A percentile compares a stretch with the other conserved stretches of the same genome.
Evolutionary conservation across 1,140 invertebrate species (phyloP).

Genomic region (Zaprionus gabonicus): DNA sequence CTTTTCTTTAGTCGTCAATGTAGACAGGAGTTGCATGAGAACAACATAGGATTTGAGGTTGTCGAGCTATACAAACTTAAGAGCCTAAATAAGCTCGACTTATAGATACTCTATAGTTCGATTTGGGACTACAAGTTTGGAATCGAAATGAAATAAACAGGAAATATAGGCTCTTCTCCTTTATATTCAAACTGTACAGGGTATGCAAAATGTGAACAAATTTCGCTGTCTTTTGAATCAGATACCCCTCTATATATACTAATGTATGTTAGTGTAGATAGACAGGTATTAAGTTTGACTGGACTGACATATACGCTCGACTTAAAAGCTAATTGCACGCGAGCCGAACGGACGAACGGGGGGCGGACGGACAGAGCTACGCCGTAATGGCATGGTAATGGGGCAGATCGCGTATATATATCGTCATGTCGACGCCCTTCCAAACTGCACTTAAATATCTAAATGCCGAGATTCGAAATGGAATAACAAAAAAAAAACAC

Average conservation of each 20-base stretch:
- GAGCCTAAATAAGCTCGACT: not conserved
- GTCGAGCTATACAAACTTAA: not conserved
- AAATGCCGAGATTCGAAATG: slow-evolving; percentile 67
- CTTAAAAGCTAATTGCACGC: slow-evolving; percentile 53
- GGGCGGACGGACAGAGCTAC: not conserved
- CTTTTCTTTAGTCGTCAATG: no score
- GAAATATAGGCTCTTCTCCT: no score
- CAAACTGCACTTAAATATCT: slow-evolving; percentile 39
- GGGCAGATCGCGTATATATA: slow-evolving; percentile 21
- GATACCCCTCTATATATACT: not conserved
- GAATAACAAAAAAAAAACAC: slow-evolving; percentile 46
- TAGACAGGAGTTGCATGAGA: no score
- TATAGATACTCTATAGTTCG: not conserved
- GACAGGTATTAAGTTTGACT: slow-evolving; percentile 46
- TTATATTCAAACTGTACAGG: not conserved
- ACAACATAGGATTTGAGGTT: no score
- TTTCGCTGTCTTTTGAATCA: not conserved
- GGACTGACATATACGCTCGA: slow-evolving; percentile 45
- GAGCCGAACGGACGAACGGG: slow-evolving; percentile 11
- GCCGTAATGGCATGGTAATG: slow-evolving; percentile 10
- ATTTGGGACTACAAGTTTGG: not conserved
- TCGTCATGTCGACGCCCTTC: slow-evolving; percentile 24
- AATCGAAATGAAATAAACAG: not conserved
- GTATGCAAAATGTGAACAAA: not conserved
- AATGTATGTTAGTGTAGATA: slow-evolving; percentile 13